Base-by-base conservation (phyloP, 92 coral and sea anemone genomes). In the Bergia sp. region DNA sequence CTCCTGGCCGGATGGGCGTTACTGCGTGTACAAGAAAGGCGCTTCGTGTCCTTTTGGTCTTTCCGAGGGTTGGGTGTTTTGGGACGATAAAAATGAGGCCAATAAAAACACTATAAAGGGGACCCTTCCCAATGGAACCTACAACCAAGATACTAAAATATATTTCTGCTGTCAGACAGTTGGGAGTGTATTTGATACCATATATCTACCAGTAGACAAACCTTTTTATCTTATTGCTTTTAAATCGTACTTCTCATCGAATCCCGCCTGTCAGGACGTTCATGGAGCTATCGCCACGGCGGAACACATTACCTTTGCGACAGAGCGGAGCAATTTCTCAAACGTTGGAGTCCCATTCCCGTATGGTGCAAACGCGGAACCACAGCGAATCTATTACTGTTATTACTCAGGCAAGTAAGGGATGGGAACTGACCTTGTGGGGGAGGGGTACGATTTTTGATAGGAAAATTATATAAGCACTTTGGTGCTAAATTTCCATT, bases 1-100 rank as follows among this genome's bases (percentile, higher is more conserved):
- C 72, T 84, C 89, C 76, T 89, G 92, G 92, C 92, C 92, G 36
- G 49, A 74, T 7, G 92, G 92, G n/a, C 86, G 86, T 40, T 89
- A 89, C 85, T 89, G 92, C 45, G 77, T 89, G n/a, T 89, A 58
- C 89, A 89, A 89, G 45, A 85, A 89, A 78, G 86, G 92, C 50
- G 38, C 39, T 36, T 40, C 40, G 23, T 89, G 92, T 69, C 92
- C 92, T 37, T 44, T 53, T 64, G 86, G 89, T 64, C 80, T 89
- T 43, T 23, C 81, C 23, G 86, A 82, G n/a, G 92, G 92, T 15
- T 89, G 80, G 55, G 92, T 89, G 0, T 85, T 84, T 82, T 89
- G 89, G 89, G 89, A 89, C 66, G 92, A 89, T 13, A 88, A 89
- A 77, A 85, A 58, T 18, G 82, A 50, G n/a, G 92, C 79, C 13